Base-by-base conservation (phyloP, 2,888 invertebrate species). In the Sarcophaga caerulescens region DNA sequence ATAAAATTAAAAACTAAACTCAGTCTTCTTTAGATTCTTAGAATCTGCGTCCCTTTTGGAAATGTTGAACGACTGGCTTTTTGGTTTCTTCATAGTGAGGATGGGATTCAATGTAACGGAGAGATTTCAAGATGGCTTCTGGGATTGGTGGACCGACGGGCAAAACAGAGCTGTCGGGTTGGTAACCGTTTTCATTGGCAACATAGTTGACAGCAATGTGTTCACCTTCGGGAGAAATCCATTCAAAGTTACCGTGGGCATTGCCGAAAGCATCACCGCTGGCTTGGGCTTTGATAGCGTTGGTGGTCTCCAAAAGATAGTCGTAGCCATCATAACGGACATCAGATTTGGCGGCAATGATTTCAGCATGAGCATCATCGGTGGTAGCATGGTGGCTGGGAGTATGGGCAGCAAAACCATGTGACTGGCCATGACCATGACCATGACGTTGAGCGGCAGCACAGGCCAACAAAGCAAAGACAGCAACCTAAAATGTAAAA, bases 211-310 rank as follows among this genome's bases (percentile, higher is more conserved):
- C 84, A 2, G 89, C 79, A 21, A 92, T 79, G 19, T 89, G 89
- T 35, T 88, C 87, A 12, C 93, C 92, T 81, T 92, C 91, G 77
- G 92, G 92, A 0, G 92, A 90, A 23, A 90, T 68, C 89, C 90
- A 92, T 69, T 81, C 83, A 57, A 85, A 92, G 19, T 77, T 81
- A 21, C 93, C 93, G 12, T 91, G 88, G 23, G 90, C 89, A 63
- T 90, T 89, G 81, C 90, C 91, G 12, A 91, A 89, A 10, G 75
- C 89, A 88, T 93, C 91, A 19, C 91, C 91, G 12, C 66, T 70
- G 11, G 89, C 86, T 0, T 81, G 23, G 12, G 89, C 87, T 0
- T 17, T 52, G 23, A 90, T 90, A 74, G 89, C 88, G 81, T 93
- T 92, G 86, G 76, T 89, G 45, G 91, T 90, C 65, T 89, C 90